phyloP scores from a whole-genome alignment of 2,113 vertebrate genomes.

The Gymnorhina tibicen region DNA sequence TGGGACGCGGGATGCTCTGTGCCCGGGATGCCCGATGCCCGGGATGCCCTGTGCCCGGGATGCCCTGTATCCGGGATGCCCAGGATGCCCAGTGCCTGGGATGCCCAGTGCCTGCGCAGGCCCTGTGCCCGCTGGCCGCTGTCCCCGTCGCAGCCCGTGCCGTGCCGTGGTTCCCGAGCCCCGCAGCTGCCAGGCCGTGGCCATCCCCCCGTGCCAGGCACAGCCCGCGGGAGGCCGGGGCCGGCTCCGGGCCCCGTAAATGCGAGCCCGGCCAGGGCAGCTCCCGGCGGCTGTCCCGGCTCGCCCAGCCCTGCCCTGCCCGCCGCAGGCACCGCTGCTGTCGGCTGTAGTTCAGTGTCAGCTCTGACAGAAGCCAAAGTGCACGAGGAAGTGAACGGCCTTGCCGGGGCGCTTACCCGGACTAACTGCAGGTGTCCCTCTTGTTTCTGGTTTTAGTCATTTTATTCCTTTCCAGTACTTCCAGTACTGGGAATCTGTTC shows the following conservation, averaged over 20 bases:
- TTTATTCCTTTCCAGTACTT: background rate
- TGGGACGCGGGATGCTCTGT: no score
- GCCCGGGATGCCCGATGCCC: no score
- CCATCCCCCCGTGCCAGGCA: background rate
- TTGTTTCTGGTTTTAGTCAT: background rate
- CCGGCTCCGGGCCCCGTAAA: fast-evolving
- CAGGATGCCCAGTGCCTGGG: no score
- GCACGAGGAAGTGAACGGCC: background rate
- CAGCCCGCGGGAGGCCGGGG: background rate
- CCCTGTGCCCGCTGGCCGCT: background rate
- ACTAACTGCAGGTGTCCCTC: slow-evolving; percentile 42
- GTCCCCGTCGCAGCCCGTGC: background rate
- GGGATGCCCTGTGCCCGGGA: background rate
- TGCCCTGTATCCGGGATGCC: background rate
- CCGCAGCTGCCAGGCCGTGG: background rate
- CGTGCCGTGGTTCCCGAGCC: background rate
- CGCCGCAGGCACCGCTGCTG: fast-evolving
- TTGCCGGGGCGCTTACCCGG: background rate
- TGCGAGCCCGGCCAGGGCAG: fast-evolving
- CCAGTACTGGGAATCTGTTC: background rate
- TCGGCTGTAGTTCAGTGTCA: background rate
- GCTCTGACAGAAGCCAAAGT: background rate
- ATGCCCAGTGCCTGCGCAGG: background rate
- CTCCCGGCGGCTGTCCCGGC: background rate
- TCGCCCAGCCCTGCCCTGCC: no score